Percentiles rank a stretch among this genome's conserved stretches.
phyloP scores from a whole-genome alignment of 2,888 invertebrate species.

The Capitulum mitella region DNA sequence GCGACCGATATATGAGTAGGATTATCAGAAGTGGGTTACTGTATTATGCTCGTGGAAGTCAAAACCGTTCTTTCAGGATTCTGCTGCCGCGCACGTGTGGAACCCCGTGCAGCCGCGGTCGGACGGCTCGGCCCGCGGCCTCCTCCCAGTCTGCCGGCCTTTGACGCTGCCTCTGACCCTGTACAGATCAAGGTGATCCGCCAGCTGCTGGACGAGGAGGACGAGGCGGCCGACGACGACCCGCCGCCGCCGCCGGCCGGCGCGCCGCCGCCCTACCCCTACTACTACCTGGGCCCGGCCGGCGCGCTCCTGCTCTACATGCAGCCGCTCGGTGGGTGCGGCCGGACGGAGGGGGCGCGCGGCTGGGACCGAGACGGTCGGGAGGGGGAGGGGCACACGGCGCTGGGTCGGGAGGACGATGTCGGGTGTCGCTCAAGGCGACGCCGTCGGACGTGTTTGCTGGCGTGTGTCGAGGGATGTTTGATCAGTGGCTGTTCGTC shows the following conservation, averaged over 20 bases:
- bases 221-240: background rate
- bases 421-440: background rate
- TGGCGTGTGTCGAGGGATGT: background rate
- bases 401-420: too few species aligned
- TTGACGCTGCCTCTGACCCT: background rate
- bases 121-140: background rate
- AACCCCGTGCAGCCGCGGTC: too few species aligned
- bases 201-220: background rate
- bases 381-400: background rate
- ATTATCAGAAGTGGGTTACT: too few species aligned
- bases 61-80: too few species aligned
- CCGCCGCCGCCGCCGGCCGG: slow-evolving; percentile 5
- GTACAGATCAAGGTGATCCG: background rate
- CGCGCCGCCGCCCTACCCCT: background rate
- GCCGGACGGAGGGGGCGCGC: too few species aligned
- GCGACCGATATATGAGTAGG: too few species aligned
- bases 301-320: background rate
- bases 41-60: too few species aligned
- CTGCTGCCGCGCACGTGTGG: too few species aligned
- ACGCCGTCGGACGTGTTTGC: background rate
- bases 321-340: slow-evolving; percentile 11
- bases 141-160: background rate
- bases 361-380: too few species aligned
- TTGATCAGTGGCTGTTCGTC: background rate
- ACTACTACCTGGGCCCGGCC: slow-evolving; percentile 21